A percentile compares a stretch with the other conserved stretches of the same genome.
Conservation (phyloP, 2,113 vertebrate species). For the Thamnophis sirtalis region DNA sequence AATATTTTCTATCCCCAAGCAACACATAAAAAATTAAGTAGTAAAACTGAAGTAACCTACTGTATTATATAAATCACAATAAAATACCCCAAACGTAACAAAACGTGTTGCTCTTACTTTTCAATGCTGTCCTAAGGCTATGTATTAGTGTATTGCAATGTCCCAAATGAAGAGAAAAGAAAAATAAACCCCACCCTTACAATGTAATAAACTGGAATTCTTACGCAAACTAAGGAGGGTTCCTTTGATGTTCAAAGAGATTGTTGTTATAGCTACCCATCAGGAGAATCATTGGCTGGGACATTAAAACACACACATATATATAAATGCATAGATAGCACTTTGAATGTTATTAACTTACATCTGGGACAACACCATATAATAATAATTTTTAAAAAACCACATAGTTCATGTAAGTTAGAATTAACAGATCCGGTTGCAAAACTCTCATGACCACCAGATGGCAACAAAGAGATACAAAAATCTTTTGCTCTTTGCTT, state of each 20-base stretch:
- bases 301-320: constrained; percentile 9
- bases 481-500: not conserved
- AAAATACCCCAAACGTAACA: constrained; percentile 47
- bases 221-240: constrained; percentile 50
- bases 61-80: constrained; percentile 53
- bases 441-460: not conserved
- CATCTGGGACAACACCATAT: not conserved
- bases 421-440: not conserved
- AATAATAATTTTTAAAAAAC: not conserved
- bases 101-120: constrained; percentile 57
- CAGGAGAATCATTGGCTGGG: constrained; percentile 34
- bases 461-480: not conserved
- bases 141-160: constrained; percentile 27
- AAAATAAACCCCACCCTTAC: constrained; percentile 50
- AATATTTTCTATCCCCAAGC: not conserved
- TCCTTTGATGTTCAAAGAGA: constrained; percentile 52
- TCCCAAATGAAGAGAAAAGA: constrained; percentile 46
- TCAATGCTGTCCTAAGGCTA: constrained; percentile 38
- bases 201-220: constrained; percentile 60
- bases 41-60: constrained; percentile 17
- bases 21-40: not conserved
- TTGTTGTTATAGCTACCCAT: constrained; percentile 45
- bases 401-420: not conserved
- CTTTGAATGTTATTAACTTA: constrained; percentile 20
- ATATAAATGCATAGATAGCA: not conserved